These are phyloP conservation scores for Tyrannus savana DNA, from an alignment of 2,113 vertebrate species.

Conservation along the genomic window DNA sequence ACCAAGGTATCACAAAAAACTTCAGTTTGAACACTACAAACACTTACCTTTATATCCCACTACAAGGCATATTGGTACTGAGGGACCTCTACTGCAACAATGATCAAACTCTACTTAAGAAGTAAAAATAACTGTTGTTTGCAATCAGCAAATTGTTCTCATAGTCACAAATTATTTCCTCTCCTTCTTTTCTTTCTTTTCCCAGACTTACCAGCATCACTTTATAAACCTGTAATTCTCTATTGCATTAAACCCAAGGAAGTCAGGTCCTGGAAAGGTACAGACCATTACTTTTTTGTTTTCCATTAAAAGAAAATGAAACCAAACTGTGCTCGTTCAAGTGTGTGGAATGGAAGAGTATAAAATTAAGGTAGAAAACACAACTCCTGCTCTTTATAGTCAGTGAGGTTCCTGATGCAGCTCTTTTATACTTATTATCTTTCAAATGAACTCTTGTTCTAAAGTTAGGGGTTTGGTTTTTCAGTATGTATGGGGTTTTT, in stretches of 20 bases:
- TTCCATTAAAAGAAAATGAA: slow-evolving; percentile 61
- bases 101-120: neutral
- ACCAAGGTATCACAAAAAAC: neutral
- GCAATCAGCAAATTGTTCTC: neutral
- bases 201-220: neutral
- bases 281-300: slow-evolving; percentile 50
- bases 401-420: neutral
- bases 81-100: neutral
- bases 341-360: slow-evolving; percentile 12
- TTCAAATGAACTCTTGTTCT: slow-evolving; percentile 5
- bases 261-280: slow-evolving; percentile 17
- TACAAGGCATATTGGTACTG: neutral
- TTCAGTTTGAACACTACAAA: neutral
- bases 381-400: slow-evolving; percentile 1
- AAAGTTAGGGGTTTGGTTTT: neutral
- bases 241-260: slow-evolving; percentile 2
- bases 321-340: slow-evolving; percentile 48
- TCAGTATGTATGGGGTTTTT: too few species aligned
- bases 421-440: slow-evolving; percentile 7
- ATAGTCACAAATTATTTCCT: neutral
- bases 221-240: slow-evolving; percentile 30
- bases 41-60: neutral
- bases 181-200: neutral
- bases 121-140: neutral
- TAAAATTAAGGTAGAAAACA: slow-evolving; percentile 43